These are phyloP conservation scores for Oxyura jamaicensis DNA, from an alignment of 2,113 vertebrate species.

Conservation along the genomic window DNA sequence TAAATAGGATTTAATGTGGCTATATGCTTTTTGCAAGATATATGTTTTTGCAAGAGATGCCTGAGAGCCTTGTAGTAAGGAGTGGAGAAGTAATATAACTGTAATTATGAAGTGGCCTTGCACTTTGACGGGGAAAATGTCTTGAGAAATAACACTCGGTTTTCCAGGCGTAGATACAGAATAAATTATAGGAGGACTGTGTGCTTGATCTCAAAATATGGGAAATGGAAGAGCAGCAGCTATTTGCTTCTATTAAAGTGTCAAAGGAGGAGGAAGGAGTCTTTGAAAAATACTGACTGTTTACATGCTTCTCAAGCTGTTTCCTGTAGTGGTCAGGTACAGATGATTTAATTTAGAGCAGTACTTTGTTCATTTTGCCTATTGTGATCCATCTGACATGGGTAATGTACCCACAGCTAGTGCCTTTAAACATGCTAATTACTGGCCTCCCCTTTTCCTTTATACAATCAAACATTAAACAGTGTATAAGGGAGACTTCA, in stretches of 20 bases:
- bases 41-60: background rate
- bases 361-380: background rate
- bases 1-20: slow-evolving; percentile 12
- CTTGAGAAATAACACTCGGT: background rate
- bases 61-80: background rate
- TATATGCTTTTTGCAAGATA: background rate
- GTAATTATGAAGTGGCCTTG: slow-evolving; percentile 36
- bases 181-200: background rate
- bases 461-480: background rate
- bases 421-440: slow-evolving; percentile 12
- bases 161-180: background rate
- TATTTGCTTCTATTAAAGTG: background rate
- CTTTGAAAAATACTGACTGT: slow-evolving; percentile 21
- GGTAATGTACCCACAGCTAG: background rate
- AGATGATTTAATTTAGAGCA: background rate
- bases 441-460: background rate
- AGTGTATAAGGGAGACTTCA: background rate
- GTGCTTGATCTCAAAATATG: slow-evolving; percentile 27
- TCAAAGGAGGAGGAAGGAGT: background rate
- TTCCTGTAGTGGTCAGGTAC: background rate
- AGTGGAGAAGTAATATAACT: background rate
- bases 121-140: background rate
- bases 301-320: background rate
- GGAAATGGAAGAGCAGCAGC: background rate
- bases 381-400: slow-evolving; percentile 2